Percentiles rank a stretch among this genome's conserved stretches.
Conservation (phyloP, 2,113 vertebrate genomes). For the Psilopogon haemacephalus region DNA sequence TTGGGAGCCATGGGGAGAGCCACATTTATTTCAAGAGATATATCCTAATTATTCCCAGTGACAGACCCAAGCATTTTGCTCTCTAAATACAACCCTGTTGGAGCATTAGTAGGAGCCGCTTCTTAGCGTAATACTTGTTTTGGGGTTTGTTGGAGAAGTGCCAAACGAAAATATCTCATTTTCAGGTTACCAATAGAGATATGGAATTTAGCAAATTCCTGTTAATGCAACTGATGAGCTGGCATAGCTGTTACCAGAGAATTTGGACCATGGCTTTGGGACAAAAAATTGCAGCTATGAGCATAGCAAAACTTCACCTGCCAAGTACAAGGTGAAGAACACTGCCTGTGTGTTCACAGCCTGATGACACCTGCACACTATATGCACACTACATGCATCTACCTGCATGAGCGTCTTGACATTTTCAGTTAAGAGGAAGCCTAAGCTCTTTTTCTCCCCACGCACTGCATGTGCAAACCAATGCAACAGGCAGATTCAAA, state of each 20-base stretch:
- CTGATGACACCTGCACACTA: not conserved
- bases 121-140: not conserved
- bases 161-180: not conserved
- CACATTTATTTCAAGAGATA: not conserved
- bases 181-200: not conserved
- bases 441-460: not conserved
- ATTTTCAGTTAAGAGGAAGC: not conserved
- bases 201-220: not conserved
- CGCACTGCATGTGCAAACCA: not conserved
- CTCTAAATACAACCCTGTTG: not conserved
- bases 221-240: not conserved
- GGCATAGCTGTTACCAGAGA: not conserved
- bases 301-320: not conserved
- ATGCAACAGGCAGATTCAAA: not conserved
- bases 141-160: not conserved
- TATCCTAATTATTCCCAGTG: not conserved
- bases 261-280: not conserved
- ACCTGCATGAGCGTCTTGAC: not conserved
- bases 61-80: not conserved
- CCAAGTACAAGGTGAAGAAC: not conserved
- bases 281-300: not conserved
- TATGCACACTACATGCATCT: rapidly evolving
- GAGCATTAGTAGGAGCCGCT: not conserved
- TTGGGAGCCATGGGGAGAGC: not conserved
- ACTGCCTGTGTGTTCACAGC: rapidly evolving